Conservation (phyloP, 2,113 vertebrate genomes). For the Salvelinus fontinalis region DNA sequence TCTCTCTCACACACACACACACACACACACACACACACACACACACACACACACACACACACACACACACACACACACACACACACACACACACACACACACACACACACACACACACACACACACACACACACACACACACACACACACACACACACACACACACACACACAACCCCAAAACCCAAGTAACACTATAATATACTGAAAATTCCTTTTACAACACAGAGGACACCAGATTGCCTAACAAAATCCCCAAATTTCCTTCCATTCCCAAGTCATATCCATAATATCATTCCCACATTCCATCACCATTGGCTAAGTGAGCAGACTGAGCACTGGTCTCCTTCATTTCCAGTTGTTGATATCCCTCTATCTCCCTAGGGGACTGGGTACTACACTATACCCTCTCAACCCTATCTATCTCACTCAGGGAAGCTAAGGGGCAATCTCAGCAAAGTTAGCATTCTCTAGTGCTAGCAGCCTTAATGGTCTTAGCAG, state of each 20-base stretch:
- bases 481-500: background rate
- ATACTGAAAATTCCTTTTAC: background rate
- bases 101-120: background rate
- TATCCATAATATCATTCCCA: background rate
- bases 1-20: no score
- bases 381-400: background rate
- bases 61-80: background rate
- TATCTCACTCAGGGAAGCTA: background rate
- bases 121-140: background rate
- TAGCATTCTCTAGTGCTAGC: slow-evolving; percentile 1
- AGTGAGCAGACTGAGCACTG: background rate
- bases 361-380: slow-evolving; percentile 19
- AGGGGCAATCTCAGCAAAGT: background rate
- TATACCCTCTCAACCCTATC: background rate
- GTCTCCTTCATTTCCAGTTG: slow-evolving; percentile 11
- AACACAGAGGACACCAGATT: background rate
- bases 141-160: background rate
- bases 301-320: background rate
- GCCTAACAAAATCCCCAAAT: background rate
- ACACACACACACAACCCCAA: background rate
- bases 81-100: background rate
- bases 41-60: no score
- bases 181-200: no score
- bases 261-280: background rate
- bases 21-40: no score